A percentile compares a stretch with the other conserved stretches of the same genome.
These are phyloP conservation scores for Vannuccia rotundouncinata DNA, from an alignment of 2,888 invertebrate genomes.

Conservation along the genomic window DNA sequence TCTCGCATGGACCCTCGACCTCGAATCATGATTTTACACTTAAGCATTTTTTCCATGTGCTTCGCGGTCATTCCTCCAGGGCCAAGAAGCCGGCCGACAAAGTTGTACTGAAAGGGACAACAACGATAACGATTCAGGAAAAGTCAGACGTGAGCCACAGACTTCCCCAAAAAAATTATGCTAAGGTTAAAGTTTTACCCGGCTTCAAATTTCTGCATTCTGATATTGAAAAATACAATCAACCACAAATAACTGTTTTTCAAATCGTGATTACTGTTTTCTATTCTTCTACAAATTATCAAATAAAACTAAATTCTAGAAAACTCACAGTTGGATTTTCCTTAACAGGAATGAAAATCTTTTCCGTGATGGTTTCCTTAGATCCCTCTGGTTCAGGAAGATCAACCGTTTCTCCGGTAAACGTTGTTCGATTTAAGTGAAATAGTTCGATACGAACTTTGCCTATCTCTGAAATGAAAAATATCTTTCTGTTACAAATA, in stretches of 20 bases:
- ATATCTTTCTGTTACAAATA: too few relatives aligned
- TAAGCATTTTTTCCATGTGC: conserved; percentile 98
- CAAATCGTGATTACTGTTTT: too few relatives aligned
- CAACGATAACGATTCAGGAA: too few relatives aligned
- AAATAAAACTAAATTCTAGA: too few relatives aligned
- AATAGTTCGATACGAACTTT: not conserved
- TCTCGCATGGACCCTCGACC: conserved; percentile 99
- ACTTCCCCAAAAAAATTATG: too few relatives aligned
- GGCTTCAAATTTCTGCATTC: too few relatives aligned
- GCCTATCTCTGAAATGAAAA: not conserved
- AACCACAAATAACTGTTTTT: too few relatives aligned
- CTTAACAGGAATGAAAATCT: conserved; percentile 34
- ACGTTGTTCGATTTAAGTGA: not conserved
- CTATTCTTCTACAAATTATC: too few relatives aligned
- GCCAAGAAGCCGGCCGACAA: conserved; percentile 96
- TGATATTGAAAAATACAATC: too few relatives aligned
- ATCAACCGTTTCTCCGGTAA: not conserved
- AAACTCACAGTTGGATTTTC: conserved; percentile 36
- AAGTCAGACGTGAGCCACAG: too few relatives aligned
- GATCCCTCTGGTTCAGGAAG: not conserved
- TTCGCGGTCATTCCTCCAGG: conserved; percentile 99
- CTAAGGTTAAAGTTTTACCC: too few relatives aligned
- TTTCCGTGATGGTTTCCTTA: not conserved
- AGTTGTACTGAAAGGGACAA: conserved; percentile 72
- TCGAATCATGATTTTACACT: conserved; percentile 99